Conservation (phyloP, 1,140 invertebrate genomes). For the Pachypsylla venusta region DNA sequence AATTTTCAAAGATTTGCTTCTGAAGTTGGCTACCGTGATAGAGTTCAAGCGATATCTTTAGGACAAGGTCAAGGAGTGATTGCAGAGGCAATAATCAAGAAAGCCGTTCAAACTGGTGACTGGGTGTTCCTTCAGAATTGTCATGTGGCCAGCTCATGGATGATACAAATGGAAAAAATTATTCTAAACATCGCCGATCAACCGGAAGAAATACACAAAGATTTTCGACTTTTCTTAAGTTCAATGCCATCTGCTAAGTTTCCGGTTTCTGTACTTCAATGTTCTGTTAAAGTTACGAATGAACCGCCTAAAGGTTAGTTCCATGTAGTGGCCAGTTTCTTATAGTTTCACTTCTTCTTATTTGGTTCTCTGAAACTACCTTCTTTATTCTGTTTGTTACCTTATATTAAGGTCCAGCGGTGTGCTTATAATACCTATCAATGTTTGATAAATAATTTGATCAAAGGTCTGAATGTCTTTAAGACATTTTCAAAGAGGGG, state of each 20-base stretch:
- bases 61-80: constrained; percentile 79
- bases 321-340: no score
- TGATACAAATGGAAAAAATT: constrained; percentile 55
- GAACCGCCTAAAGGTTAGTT: constrained; percentile 77
- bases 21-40: constrained; percentile 58
- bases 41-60: constrained; percentile 68
- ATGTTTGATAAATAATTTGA: no score
- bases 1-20: constrained; percentile 60
- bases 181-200: constrained; percentile 51
- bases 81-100: constrained; percentile 64
- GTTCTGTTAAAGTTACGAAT: constrained; percentile 84
- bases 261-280: constrained; percentile 77
- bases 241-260: constrained; percentile 75
- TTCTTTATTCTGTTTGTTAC: no score
- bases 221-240: constrained; percentile 73
- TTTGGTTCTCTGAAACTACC: no score
- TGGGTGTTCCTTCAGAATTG: constrained; percentile 83
- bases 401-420: no score
- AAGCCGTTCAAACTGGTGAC: constrained; percentile 47
- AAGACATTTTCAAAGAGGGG: no score
- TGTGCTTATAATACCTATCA: no score
- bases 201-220: constrained; percentile 38
- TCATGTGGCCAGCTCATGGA: constrained; percentile 82
- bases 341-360: no score
- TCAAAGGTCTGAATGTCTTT: no score